Evolutionary conservation across 1,140 invertebrate species (phyloP).

Genomic region (Macrobrachium nipponense): DNA sequence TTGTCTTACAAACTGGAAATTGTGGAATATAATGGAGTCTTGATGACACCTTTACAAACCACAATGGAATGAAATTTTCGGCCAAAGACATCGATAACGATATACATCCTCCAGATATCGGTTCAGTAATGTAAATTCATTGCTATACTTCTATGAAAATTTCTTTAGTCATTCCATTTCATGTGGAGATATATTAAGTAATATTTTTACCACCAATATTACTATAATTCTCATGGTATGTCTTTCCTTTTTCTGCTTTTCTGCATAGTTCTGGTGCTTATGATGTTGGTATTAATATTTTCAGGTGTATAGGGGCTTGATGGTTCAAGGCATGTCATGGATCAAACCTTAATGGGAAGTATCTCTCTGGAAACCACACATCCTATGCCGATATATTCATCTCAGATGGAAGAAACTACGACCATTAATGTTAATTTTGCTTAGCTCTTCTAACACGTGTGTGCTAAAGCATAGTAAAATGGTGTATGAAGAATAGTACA

Average conservation of each 20-base stretch:
- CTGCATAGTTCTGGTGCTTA: neutral
- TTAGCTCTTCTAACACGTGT: no score
- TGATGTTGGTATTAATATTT: neutral
- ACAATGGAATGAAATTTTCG: constrained; percentile 64
- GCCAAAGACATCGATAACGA: constrained; percentile 66
- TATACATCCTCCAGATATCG: constrained; percentile 57
- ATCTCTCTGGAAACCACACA: constrained; percentile 64
- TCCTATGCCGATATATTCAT: constrained; percentile 48
- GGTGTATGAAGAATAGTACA: no score
- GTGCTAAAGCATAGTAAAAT: no score
- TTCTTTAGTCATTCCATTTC: no score
- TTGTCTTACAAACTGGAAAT: constrained; percentile 59
- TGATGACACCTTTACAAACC: constrained; percentile 54
- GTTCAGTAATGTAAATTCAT: constrained; percentile 5
- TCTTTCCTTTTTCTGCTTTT: neutral
- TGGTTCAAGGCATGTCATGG: constrained; percentile 66
- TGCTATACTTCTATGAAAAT: no score
- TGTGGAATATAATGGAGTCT: constrained; percentile 57
- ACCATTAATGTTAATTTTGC: no score
- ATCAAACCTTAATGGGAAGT: constrained; percentile 66
- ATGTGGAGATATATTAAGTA: neutral
- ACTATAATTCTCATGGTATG: no score
- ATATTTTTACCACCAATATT: neutral
- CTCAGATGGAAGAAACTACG: no score
- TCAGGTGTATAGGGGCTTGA: constrained; percentile 64